Conservation (phyloP, 2,797 vertebrate species). For the Characodon lateralis region DNA sequence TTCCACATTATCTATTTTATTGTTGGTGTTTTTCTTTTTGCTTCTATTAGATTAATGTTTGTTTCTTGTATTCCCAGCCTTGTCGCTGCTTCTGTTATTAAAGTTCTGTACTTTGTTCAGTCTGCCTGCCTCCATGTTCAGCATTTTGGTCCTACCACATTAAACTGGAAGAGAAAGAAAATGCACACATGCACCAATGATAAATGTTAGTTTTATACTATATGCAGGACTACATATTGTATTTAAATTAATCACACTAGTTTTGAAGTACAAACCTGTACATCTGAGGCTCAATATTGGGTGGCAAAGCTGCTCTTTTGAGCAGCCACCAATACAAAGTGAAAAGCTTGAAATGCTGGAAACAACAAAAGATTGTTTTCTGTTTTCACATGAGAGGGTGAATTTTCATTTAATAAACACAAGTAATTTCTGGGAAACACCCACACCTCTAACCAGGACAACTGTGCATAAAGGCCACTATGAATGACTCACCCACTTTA, state of each 20-base stretch:
- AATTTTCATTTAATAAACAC: constrained; percentile 20
- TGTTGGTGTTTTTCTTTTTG: background rate
- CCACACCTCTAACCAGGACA: constrained; percentile 31
- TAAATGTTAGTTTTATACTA: background rate
- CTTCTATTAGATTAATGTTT: background rate
- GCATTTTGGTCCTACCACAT: background rate
- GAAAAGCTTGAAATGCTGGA: background rate
- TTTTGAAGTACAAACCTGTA: background rate
- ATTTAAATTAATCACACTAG: background rate
- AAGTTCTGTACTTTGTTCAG: background rate
- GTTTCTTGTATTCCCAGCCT: background rate
- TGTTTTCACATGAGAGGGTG: background rate
- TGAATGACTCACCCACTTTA: constrained; percentile 47
- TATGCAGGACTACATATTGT: background rate
- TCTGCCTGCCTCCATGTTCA: background rate
- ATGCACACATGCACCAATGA: background rate
- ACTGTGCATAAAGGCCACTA: constrained; percentile 33
- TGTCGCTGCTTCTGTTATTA: background rate
- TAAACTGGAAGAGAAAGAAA: background rate
- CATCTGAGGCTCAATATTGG: background rate
- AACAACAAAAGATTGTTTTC: background rate
- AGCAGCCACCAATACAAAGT: background rate
- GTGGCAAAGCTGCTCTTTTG: background rate
- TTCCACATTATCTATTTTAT: background rate
- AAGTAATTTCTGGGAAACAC: constrained; percentile 38